phyloP scores from a whole-genome alignment of 2,797 vertebrate species.

The Eleutherodactylus coqui region DNA sequence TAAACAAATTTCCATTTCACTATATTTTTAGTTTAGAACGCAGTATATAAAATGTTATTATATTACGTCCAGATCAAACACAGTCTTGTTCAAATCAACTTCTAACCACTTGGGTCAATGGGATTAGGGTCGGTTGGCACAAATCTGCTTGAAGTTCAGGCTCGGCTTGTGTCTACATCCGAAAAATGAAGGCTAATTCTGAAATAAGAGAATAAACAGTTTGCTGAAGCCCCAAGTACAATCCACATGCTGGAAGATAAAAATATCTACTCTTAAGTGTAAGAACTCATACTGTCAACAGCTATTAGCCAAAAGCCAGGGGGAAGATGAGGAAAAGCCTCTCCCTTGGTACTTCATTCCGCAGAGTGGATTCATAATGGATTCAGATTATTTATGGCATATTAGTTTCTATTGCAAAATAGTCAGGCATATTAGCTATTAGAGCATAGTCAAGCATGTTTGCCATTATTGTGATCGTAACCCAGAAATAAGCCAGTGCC shows the following conservation, averaged over 20 bases:
- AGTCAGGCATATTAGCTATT: conserved; percentile 42
- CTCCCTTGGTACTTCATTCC: conserved; percentile 46
- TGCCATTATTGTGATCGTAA: conserved; percentile 40
- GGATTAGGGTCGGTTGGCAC: neutral
- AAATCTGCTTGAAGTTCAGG: neutral
- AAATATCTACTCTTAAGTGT: conserved; percentile 50
- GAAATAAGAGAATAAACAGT: neutral
- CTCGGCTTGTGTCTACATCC: neutral
- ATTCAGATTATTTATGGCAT: conserved; percentile 59
- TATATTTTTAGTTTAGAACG: neutral
- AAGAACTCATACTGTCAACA: conserved; percentile 55
- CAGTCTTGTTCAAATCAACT: neutral
- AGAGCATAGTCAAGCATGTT: conserved; percentile 25
- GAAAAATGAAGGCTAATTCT: neutral
- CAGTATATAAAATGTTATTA: neutral
- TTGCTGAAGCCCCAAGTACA: conserved; percentile 13
- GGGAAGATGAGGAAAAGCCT: conserved; percentile 34
- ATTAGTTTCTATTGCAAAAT: conserved; percentile 55
- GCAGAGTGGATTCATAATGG: conserved; percentile 59
- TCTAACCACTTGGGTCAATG: neutral
- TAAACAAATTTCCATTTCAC: no score
- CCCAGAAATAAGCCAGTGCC: conserved; percentile 16
- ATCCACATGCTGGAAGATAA: conserved; percentile 30
- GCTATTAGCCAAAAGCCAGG: conserved; percentile 56
- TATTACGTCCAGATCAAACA: neutral